Conservation (phyloP, 2,113 vertebrate genomes). For the Bos indicus region DNA sequence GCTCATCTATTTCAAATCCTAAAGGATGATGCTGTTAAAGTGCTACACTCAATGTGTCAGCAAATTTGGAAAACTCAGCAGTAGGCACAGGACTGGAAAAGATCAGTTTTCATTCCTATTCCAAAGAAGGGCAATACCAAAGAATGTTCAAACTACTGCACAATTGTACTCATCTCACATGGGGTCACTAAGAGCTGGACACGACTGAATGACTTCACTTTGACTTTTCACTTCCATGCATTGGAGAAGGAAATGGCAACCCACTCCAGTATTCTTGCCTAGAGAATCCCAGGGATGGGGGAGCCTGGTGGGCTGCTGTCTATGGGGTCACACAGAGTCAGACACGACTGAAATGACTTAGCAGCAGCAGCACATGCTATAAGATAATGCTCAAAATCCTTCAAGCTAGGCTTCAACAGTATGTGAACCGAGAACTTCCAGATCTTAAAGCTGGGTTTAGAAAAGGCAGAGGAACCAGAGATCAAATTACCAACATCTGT, state of each 20-base stretch:
- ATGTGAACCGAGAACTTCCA: background rate
- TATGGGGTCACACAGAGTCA: no score
- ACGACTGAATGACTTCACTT: no score
- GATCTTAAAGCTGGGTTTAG: background rate
- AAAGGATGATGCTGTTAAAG: background rate
- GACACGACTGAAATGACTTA: no score
- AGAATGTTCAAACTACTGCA: background rate
- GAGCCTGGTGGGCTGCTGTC: no score
- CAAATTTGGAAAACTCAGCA: background rate
- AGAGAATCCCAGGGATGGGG: no score
- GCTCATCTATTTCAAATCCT: background rate
- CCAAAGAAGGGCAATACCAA: background rate
- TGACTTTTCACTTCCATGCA: no score
- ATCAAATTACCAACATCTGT: background rate
- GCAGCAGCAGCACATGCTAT: background rate
- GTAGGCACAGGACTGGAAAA: background rate
- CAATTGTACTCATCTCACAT: background rate
- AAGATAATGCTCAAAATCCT: background rate
- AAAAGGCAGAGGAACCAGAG: background rate
- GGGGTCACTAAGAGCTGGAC: no score
- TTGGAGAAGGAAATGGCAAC: no score
- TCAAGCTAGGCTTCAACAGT: background rate
- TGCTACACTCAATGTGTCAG: background rate
- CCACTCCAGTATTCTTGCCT: no score
- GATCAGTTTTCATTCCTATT: background rate